phyloP scores from a whole-genome alignment of 2,888 invertebrate genomes.

The Drosophila ustulata region DNA sequence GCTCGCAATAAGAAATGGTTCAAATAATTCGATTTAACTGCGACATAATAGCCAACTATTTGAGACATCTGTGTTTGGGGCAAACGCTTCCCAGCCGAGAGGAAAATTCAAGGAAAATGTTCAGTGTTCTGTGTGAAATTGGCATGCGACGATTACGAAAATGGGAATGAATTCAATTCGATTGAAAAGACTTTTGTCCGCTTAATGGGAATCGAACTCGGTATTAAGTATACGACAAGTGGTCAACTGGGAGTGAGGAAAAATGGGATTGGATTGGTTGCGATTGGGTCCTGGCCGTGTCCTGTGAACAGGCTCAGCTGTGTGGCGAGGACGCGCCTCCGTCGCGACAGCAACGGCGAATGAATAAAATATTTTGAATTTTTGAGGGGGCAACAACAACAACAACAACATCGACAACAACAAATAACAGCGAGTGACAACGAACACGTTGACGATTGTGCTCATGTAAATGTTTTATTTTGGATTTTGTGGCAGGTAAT shows the following conservation, averaged over 20 bases:
- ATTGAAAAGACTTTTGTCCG: not conserved
- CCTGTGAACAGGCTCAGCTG: constrained; percentile 41
- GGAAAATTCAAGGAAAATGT: not conserved
- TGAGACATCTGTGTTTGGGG: constrained; percentile 1
- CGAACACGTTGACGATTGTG: constrained; percentile 4
- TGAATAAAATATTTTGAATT: constrained; percentile 39
- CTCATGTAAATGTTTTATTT: not conserved
- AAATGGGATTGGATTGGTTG: not conserved
- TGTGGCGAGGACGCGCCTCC: constrained; percentile 12
- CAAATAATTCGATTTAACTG: too few species aligned
- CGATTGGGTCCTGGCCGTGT: not conserved
- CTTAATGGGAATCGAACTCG: not conserved
- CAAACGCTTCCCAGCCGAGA: constrained; percentile 5
- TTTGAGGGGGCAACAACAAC: not conserved
- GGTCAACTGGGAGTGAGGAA: not conserved
- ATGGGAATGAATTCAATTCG: not conserved
- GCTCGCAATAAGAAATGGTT: too few species aligned
- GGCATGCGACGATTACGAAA: not conserved
- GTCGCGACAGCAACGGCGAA: constrained; percentile 5
- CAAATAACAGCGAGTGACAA: not conserved
- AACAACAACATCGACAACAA: constrained; percentile 9
- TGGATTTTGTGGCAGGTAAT: constrained; percentile 12
- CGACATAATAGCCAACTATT: not conserved
- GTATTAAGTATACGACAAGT: constrained; percentile 17
- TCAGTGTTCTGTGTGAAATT: constrained; percentile 3